Base-by-base conservation (phyloP, 2,888 invertebrate genomes). In the Pelosia muscerda region DNA sequence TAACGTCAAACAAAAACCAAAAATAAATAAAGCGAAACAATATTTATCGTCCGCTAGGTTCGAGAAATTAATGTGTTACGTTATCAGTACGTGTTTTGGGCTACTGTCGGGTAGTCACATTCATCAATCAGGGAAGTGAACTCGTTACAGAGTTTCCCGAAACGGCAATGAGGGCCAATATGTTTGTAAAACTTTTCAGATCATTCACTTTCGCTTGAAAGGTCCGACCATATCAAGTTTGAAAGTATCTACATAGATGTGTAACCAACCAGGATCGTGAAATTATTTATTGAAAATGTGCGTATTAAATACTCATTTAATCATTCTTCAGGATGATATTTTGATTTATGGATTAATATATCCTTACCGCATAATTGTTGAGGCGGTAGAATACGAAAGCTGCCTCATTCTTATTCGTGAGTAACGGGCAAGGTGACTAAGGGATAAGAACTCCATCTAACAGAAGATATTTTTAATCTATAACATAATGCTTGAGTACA, bases 81-180 rank as follows among this genome's bases (percentile, higher is more conserved):
- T 86, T 90, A 90, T 90, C 91, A 89, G 88, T 89, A 89, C 86
- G 84, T 87, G 88, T 88, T 86, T 81, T 77, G 82, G 85, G 83
- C 81, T 81, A 76, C 74, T 67, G 78, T 81, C 76, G 79, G 79
- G 76, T 78, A 80, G 79, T 82, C 82, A 80, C 88, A 86, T 89
- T 91, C 93, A 94, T 94, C 93, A 94, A 93, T 94, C 93, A 93
- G 87, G 79, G 80, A 90, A 86, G 88, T 90, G 90, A 93, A 92
- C 92, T 93, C 90, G 92, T 93, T 93, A 92, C 91, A 79, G 91
- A 92, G 92, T 92, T 91, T 74, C 81, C 84, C 78, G 87, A 86
- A 90, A 88, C 84, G 81, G 85, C 88, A 88, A 89, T 90, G 91
- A 88, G 89, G 83, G 81, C 81, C 81, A 82, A 89, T 91, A 89